Conservation (phyloP, 2,888 invertebrate genomes). For the Tridacna gigas region DNA sequence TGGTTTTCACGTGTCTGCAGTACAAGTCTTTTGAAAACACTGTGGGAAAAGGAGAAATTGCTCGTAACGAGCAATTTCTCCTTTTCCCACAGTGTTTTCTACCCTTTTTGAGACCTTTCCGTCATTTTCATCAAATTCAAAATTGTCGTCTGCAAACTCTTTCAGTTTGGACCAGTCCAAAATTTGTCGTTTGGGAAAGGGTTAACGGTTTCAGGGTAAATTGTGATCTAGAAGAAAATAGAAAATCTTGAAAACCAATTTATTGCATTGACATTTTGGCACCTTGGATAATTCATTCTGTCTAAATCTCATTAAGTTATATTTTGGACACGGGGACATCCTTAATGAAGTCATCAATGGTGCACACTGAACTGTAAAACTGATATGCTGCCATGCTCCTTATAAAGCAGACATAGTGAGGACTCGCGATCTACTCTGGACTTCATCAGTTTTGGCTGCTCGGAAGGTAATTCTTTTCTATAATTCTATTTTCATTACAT, state of each 20-base stretch:
- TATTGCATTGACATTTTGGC: background rate
- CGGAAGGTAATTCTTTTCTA: no score
- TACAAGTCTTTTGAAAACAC: background rate
- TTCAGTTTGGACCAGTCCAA: no score
- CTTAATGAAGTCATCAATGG: slow-evolving; percentile 18
- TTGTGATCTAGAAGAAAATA: no score
- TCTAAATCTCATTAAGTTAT: slow-evolving; percentile 4
- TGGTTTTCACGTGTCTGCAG: background rate
- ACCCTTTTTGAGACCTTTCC: background rate
- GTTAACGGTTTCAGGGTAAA: no score
- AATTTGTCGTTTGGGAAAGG: no score
- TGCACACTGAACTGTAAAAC: slow-evolving; percentile 21
- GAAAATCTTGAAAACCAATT: no score
- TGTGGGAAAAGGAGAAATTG: background rate
- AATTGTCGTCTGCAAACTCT: no score
- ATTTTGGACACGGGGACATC: background rate
- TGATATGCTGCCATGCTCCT: slow-evolving; percentile 10
- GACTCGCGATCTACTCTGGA: background rate
- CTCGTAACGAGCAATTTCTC: background rate
- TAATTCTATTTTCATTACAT: no score
- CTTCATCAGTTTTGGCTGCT: no score
- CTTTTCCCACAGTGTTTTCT: background rate
- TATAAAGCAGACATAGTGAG: background rate
- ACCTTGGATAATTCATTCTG: background rate
- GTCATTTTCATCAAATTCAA: no score